phyloP scores from a whole-genome alignment of 2,797 vertebrate genomes.

The Podarcis lilfordi region DNA sequence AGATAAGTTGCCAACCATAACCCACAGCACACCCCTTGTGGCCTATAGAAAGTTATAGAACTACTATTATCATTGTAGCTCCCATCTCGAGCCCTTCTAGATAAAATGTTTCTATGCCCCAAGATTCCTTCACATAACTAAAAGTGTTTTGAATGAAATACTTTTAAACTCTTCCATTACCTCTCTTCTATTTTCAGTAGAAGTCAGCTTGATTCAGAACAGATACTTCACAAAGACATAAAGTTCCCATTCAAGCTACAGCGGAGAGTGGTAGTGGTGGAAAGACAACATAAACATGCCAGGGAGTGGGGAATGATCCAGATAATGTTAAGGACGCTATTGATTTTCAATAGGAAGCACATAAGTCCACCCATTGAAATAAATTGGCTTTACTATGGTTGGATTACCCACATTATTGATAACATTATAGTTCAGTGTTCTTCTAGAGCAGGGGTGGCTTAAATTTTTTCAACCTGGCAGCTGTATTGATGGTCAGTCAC shows the following conservation, averaged over 20 bases:
- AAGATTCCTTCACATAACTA: background rate
- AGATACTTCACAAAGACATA: background rate
- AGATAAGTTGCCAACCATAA: background rate
- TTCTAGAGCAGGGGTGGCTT: background rate
- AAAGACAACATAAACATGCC: background rate
- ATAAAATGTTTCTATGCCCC: background rate
- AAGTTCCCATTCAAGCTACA: accelerated
- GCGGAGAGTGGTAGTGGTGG: too few relatives aligned
- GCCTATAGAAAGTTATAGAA: background rate
- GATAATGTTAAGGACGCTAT: background rate
- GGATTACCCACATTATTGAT: background rate
- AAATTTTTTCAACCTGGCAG: too few relatives aligned
- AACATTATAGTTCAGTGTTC: background rate
- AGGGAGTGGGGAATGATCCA: background rate
- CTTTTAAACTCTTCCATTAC: background rate
- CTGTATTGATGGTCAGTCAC: too few relatives aligned
- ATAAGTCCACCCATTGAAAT: background rate
- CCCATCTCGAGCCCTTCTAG: background rate
- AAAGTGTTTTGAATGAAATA: background rate
- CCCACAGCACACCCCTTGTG: background rate
- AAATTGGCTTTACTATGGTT: background rate
- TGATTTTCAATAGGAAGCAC: background rate
- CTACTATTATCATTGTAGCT: background rate
- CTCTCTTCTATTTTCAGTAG: background rate
- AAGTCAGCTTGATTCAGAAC: background rate